Evolutionary conservation across 2,113 vertebrate genomes (phyloP).

Genomic region (Ophthalmolycus amberensis): DNA sequence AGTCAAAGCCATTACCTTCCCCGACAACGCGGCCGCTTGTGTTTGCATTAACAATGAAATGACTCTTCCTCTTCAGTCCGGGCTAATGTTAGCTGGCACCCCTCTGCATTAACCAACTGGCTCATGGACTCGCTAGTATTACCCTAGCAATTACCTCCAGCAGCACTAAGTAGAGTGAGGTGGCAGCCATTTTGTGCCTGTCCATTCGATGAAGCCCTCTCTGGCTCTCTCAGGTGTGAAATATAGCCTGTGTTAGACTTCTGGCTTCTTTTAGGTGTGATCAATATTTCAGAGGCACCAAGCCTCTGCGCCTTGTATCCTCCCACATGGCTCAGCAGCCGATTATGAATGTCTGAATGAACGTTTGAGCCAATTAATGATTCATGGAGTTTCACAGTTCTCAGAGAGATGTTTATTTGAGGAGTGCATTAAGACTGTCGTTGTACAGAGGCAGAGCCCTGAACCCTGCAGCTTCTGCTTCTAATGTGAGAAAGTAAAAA

Average conservation of each 20-base stretch:
- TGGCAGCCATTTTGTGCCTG: slow-evolving; percentile 75
- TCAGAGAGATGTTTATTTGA: slow-evolving; percentile 65
- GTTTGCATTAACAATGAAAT: slow-evolving; percentile 76
- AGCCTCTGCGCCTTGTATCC: slow-evolving; percentile 42
- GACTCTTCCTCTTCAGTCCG: slow-evolving; percentile 41
- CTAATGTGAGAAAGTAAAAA: slow-evolving; percentile 39
- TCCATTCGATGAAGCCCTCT: slow-evolving; percentile 64
- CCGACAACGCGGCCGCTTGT: slow-evolving; percentile 49
- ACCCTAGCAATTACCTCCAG: slow-evolving; percentile 61
- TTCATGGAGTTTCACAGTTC: slow-evolving; percentile 68
- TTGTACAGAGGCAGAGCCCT: not conserved
- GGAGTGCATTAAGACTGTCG: slow-evolving; percentile 60
- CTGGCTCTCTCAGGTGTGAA: slow-evolving; percentile 75
- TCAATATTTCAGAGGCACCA: slow-evolving; percentile 78
- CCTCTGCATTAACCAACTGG: slow-evolving; percentile 67
- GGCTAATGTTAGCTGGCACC: slow-evolving; percentile 61
- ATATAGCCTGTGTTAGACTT: slow-evolving; percentile 61
- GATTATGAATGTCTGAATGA: slow-evolving; percentile 75
- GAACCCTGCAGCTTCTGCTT: slow-evolving; percentile 5
- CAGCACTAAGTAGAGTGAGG: slow-evolving; percentile 47
- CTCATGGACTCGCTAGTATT: slow-evolving; percentile 72
- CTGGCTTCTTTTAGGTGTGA: slow-evolving; percentile 74
- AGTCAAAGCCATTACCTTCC: slow-evolving; percentile 77
- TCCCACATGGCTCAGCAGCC: slow-evolving; percentile 58
- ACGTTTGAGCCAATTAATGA: slow-evolving; percentile 64